phyloP scores from a whole-genome alignment of 2,113 vertebrate species.

The Cygnus atratus region DNA sequence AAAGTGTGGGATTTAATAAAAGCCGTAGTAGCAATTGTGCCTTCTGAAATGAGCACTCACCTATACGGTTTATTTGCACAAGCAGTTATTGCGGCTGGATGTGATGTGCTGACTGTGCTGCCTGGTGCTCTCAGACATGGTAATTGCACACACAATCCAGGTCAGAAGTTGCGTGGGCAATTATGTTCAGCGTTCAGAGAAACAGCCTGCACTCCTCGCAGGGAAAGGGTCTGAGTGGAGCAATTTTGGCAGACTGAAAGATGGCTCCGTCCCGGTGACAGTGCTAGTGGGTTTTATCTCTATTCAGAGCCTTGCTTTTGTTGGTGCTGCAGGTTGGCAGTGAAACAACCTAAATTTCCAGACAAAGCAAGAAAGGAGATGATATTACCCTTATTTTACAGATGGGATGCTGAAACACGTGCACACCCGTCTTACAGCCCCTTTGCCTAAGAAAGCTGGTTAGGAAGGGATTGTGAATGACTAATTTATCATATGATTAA shows the following conservation, averaged over 20 bases:
- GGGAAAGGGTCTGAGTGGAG: not conserved
- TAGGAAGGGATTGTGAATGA: not conserved
- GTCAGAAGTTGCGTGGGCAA: not conserved
- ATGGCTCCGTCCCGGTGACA: not conserved
- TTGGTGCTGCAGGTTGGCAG: not conserved
- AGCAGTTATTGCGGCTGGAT: not conserved
- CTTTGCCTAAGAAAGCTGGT: not conserved
- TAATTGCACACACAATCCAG: not conserved
- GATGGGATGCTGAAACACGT: not conserved
- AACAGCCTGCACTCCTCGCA: not conserved
- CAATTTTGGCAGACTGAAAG: not conserved
- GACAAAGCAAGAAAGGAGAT: not conserved
- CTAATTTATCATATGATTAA: not conserved
- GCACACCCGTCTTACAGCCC: not conserved
- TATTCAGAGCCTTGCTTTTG: not conserved
- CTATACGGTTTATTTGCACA: not conserved
- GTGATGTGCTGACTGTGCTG: not conserved
- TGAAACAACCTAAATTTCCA: not conserved
- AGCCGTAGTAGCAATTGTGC: not conserved
- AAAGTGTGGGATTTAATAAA: conserved; percentile 26
- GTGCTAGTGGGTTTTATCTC: not conserved
- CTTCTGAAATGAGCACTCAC: not conserved
- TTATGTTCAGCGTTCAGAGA: not conserved
- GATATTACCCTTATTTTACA: not conserved
- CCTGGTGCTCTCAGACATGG: not conserved